Evolutionary conservation across 2,797 vertebrate genomes (phyloP), one percentile per base, ranked within the genome.

Genomic region (Pelodytes ibericus): DNA sequence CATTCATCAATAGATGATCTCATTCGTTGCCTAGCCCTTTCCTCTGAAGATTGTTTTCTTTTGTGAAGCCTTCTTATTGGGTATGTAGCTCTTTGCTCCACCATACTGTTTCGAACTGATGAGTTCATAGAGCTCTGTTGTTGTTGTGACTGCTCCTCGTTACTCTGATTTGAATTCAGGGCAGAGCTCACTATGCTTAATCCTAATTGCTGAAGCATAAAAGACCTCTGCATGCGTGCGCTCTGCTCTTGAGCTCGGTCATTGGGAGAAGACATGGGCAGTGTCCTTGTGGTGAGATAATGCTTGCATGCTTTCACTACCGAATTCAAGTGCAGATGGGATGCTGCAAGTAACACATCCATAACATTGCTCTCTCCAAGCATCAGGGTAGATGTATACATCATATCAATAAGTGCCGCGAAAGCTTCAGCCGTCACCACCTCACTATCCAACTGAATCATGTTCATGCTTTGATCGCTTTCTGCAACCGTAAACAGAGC

Each of bases 221-320:
- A 98, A 49, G 96, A 98, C 69, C 96, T 94, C 84, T 99, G 98
- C 86, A 99, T 88, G 74, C 95, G 95, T 0, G 91, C 88, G 0
- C 89, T 92, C 75, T 93, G 90, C 76, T 92, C 90, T 69, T 91
- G 89, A 2, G 86, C 78, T 3, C 93, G 90, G 56, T 97, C 95
- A 0, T 90, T 91, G 0, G 93, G 91, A 2, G 96, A 93, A 1
- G 96, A 97, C 91, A 96, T 91, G 0, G 97, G 97, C 68, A 99
- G 88, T 0, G 96, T 98, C 77, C 96, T 93, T 0, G 96, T 98
- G 0, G 96, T 99, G 82, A 99, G 89, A 85, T 99, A 99, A 87
- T 99, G 96, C 83, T 99, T 99, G 87, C 98, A 99, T 16, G 96
- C 98, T 86, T 99, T 99, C 65, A 99, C 98, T 1, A 99, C 96